Conservation (phyloP, 2,888 invertebrate genomes). For the Lysandra coridon region DNA sequence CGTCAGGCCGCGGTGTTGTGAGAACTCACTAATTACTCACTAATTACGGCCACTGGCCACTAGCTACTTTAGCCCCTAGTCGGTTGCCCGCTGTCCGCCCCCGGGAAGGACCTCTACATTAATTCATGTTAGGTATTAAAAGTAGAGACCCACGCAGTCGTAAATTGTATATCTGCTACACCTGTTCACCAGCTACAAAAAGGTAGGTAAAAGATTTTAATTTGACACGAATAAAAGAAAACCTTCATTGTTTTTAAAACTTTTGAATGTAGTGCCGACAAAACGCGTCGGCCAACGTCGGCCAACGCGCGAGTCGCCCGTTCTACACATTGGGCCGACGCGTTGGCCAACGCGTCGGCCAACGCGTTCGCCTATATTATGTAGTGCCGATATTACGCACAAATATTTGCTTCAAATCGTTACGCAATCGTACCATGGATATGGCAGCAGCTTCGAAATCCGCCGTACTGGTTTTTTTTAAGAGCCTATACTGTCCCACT, state of each 20-base stretch:
- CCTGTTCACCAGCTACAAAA: too few species aligned
- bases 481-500: too few species aligned
- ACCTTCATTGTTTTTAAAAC: background rate
- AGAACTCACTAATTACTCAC: slow-evolving; percentile 11
- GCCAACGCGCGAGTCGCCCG: too few species aligned
- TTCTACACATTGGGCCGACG: too few species aligned
- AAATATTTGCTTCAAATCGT: background rate
- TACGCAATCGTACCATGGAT: slow-evolving; percentile 1
- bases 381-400: background rate
- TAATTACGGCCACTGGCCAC: background rate
- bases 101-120: background rate
- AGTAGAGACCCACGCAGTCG: background rate
- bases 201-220: too few species aligned
- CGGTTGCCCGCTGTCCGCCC: background rate
- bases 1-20: background rate
- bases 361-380: too few species aligned
- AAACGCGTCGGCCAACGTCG: too few species aligned
- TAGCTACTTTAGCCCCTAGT: background rate
- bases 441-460: background rate
- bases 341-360: too few species aligned
- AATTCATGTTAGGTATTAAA: background rate
- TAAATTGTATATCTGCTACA: too few species aligned
- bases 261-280: background rate
- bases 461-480: background rate
- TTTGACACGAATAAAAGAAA: too few species aligned